Conservation (phyloP, 1,140 invertebrate species). For the Atta cephalotes region DNA sequence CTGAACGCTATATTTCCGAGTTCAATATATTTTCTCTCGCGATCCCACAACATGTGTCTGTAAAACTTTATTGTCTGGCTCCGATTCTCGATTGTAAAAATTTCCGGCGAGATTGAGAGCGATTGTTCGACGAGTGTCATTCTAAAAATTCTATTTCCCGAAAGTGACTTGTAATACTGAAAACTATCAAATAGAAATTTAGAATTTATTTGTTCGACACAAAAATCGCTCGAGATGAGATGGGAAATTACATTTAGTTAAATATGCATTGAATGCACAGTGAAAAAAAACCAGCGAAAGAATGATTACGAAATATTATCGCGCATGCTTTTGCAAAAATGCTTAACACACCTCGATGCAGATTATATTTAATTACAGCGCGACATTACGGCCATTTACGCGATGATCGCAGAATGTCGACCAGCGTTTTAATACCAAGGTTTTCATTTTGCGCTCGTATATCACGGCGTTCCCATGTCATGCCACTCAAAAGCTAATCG, state of each 20-base stretch:
- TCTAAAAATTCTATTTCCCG: slow-evolving; percentile 27
- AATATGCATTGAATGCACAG: not conserved
- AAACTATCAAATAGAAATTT: not conserved
- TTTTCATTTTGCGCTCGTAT: slow-evolving; percentile 61
- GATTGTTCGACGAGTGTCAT: slow-evolving; percentile 14
- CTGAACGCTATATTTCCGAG: not conserved
- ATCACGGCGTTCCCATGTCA: slow-evolving; percentile 60
- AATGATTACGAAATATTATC: not conserved
- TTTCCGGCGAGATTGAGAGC: slow-evolving; percentile 10
- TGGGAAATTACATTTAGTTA: not conserved
- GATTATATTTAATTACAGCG: slow-evolving; percentile 63
- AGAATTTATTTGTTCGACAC: not conserved
- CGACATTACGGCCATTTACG: slow-evolving; percentile 24
- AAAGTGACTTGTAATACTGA: not conserved
- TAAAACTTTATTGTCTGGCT: slow-evolving; percentile 14
- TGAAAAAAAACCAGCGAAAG: not conserved
- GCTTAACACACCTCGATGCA: not conserved
- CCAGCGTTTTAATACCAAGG: slow-evolving; percentile 62
- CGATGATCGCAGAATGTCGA: not conserved
- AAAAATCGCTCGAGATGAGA: not conserved
- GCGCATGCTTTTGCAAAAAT: slow-evolving; percentile 2
- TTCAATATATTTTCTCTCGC: not conserved
- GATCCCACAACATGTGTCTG: slow-evolving; percentile 3
- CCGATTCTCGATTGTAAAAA: slow-evolving; percentile 15
- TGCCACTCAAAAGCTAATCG: slow-evolving; percentile 72